phyloP scores from a whole-genome alignment of 2,113 vertebrate genomes.

The Cheirogaleus medius region DNA sequence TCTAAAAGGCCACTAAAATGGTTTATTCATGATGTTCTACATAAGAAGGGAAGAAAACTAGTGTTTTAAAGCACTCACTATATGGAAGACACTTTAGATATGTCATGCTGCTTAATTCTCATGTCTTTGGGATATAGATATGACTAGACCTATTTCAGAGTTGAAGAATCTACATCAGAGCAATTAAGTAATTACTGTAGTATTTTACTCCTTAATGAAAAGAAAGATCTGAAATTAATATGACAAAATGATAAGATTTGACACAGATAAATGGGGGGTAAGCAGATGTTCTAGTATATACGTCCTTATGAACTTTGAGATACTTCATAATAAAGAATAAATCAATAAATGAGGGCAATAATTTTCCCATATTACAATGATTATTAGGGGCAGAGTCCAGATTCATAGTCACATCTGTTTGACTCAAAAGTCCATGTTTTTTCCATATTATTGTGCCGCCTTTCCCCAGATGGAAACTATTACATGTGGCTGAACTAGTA shows the following conservation, averaged over 20 bases:
- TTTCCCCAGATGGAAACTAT: not conserved
- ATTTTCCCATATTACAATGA: not conserved
- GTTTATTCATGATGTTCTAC: not conserved
- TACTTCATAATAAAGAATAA: constrained; percentile 15
- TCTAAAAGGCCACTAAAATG: constrained; percentile 4
- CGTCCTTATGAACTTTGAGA: not conserved
- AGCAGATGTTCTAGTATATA: not conserved
- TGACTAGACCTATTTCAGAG: not conserved
- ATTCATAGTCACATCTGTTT: not conserved
- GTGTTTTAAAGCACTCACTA: not conserved
- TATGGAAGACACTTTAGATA: not conserved
- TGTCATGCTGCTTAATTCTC: not conserved
- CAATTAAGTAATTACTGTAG: not conserved
- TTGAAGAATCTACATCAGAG: not conserved
- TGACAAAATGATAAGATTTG: not conserved
- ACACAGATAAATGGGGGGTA: not conserved
- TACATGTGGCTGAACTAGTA: not conserved
- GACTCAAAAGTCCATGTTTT: not conserved
- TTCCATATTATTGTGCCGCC: not conserved
- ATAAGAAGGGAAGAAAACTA: not conserved
- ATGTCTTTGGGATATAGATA: not conserved
- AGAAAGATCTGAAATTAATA: constrained; percentile 13
- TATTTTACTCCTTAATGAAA: not conserved
- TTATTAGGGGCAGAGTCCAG: not conserved
- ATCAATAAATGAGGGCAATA: not conserved